phyloP scores from a whole-genome alignment of 2,113 vertebrate species.

The Neopipo cinnamomea region DNA sequence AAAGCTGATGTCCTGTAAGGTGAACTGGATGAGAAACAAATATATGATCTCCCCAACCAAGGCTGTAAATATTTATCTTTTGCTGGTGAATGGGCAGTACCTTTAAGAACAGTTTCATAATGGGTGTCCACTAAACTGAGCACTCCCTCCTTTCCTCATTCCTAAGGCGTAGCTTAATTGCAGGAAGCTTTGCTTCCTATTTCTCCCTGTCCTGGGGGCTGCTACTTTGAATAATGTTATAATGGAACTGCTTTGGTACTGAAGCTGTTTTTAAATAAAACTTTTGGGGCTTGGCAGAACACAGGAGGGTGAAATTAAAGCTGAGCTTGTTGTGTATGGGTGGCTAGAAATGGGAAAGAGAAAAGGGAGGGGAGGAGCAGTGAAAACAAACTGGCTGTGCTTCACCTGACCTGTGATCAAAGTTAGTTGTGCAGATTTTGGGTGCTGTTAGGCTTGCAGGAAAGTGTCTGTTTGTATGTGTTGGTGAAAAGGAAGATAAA shows the following conservation, averaged over 20 bases:
- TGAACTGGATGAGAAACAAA: not conserved
- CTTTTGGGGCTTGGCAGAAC: not conserved
- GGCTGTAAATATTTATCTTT: not conserved
- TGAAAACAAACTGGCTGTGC: not conserved
- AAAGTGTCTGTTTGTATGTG: not conserved
- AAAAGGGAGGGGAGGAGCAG: not conserved
- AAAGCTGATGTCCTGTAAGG: not conserved
- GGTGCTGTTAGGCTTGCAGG: not conserved
- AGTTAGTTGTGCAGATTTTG: not conserved
- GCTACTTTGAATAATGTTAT: not conserved
- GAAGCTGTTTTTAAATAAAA: not conserved
- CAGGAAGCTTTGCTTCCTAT: conserved; percentile 16
- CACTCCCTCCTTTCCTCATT: not conserved
- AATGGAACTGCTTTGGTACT: not conserved
- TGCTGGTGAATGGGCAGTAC: not conserved
- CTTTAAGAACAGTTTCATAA: not conserved
- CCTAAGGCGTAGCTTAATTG: not conserved
- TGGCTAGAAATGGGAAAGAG: not conserved
- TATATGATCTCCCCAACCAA: not conserved
- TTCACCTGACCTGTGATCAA: not conserved
- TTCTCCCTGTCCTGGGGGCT: not conserved
- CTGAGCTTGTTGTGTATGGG: rapidly evolving
- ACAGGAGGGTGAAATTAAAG: not conserved
- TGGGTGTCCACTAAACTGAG: not conserved
- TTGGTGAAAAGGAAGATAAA: not conserved